Evolutionary conservation across 1,140 invertebrate genomes (phyloP), one percentile per base, ranked within the genome.

Genomic region (Drusus annulatus): DNA sequence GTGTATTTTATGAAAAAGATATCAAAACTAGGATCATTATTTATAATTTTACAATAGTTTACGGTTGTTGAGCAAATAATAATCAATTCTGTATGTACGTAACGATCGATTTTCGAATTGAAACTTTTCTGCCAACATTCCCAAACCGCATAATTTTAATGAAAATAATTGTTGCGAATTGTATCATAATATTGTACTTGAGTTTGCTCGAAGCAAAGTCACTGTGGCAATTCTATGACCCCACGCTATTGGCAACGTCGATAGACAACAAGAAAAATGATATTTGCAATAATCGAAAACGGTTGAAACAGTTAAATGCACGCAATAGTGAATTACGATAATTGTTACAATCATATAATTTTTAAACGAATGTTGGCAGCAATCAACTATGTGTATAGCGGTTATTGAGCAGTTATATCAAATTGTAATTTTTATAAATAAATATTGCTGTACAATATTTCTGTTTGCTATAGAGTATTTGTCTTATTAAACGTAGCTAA

Each of bases 141-240:
- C n/a, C 19, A 28, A 50, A 71, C 68, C 68, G 68, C 68, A 71
- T 54, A 71, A 52, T 17, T 71, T 71, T 71, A 71, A 50, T 56
- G 50, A 78, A 36, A 54, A 28, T 78, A 52, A 51, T 69, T 31
- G 23, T 45, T 51, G 23, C 75, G n/a, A 23, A 63, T 78, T 65
- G 60, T 69, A 31, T 36, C 28, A 65, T 23, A 28, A 7, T 7
- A 5, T 71, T 63, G 17, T 23, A 8, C 36, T 58, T 0, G 36
- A 13, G 36, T 45, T 51, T 63, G 75, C 58, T 65, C 75, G 58
- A 77, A 77, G 36, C 36, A 45, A 10, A 45, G 36, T 45, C 10
- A 10, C 56, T 50, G 45, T 50, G 28, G 36, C 56, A 50, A 77
- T 52, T 45, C 71, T 75, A 52, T 8, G 56, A 60, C 56, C 23